These are phyloP conservation scores for Trissoscelio sp. DNA, from an alignment of 2,888 invertebrate genomes.

Conservation along the genomic window DNA sequence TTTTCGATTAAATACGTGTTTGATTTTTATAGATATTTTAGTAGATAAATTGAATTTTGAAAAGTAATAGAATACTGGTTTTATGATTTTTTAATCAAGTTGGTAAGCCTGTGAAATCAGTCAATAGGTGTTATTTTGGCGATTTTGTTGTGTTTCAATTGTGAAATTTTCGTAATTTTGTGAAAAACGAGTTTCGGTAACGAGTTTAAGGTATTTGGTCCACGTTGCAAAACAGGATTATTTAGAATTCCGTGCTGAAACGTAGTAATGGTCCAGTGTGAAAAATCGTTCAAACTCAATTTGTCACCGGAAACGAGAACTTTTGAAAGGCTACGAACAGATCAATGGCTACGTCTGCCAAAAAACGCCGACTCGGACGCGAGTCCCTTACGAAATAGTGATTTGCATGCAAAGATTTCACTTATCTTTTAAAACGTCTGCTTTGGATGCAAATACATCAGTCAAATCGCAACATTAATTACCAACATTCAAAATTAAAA, in stretches of 20 bases:
- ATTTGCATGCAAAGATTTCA: slow-evolving; percentile 63
- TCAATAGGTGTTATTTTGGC: too few relatives aligned
- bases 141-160: too few relatives aligned
- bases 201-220: slow-evolving; percentile 43
- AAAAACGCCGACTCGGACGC: slow-evolving; percentile 51
- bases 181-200: slow-evolving; percentile 20
- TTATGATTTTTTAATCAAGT: too few relatives aligned
- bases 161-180: too few relatives aligned
- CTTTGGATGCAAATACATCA: slow-evolving; percentile 49
- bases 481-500: background rate
- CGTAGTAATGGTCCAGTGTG: slow-evolving; percentile 47
- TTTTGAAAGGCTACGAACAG: slow-evolving; percentile 56
- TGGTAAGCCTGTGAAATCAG: too few relatives aligned
- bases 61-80: too few relatives aligned
- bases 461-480: background rate
- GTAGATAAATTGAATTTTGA: too few relatives aligned
- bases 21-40: too few relatives aligned
- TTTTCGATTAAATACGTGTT: too few relatives aligned
- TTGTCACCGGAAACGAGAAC: slow-evolving; percentile 62
- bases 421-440: slow-evolving; percentile 53
- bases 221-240: slow-evolving; percentile 52
- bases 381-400: slow-evolving; percentile 51
- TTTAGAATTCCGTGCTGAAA: slow-evolving; percentile 47
- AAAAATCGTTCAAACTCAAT: slow-evolving; percentile 63
- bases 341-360: slow-evolving; percentile 51